These are phyloP conservation scores for Tinamus major DNA, from an alignment of 2,797 vertebrate genomes.

Conservation along the genomic window DNA sequence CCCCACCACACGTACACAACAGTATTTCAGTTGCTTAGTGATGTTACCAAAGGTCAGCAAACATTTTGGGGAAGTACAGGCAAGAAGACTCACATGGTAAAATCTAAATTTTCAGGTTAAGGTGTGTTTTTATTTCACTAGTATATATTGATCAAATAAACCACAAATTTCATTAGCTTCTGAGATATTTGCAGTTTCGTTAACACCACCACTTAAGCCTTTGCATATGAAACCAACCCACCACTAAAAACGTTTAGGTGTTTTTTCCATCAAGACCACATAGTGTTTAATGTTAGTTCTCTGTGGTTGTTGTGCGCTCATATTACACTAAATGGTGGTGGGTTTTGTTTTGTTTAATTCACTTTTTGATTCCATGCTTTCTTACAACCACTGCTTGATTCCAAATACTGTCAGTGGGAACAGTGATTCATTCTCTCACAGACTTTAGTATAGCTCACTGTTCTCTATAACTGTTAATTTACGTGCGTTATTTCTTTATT, in stretches of 20 bases:
- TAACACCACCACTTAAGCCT: background rate
- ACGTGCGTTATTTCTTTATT: background rate
- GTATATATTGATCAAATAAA: background rate
- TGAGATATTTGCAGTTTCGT: background rate
- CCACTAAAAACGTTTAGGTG: background rate
- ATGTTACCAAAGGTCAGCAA: background rate
- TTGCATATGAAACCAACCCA: background rate
- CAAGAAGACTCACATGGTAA: background rate
- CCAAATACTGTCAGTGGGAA: background rate
- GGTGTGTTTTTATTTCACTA: background rate
- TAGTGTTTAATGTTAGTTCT: background rate
- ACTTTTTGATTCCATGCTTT: background rate
- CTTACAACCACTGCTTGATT: background rate
- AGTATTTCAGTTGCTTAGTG: background rate
- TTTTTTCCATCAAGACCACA: background rate
- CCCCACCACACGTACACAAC: too few relatives aligned
- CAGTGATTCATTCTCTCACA: background rate
- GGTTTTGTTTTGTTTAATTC: background rate
- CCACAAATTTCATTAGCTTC: background rate
- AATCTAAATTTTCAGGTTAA: background rate
- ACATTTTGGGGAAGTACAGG: background rate
- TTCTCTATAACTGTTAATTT: background rate
- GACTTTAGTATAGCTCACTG: background rate
- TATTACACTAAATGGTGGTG: background rate
- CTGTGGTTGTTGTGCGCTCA: background rate